Conservation (phyloP, 2,113 vertebrate species). For the Ptyas mucosa region DNA sequence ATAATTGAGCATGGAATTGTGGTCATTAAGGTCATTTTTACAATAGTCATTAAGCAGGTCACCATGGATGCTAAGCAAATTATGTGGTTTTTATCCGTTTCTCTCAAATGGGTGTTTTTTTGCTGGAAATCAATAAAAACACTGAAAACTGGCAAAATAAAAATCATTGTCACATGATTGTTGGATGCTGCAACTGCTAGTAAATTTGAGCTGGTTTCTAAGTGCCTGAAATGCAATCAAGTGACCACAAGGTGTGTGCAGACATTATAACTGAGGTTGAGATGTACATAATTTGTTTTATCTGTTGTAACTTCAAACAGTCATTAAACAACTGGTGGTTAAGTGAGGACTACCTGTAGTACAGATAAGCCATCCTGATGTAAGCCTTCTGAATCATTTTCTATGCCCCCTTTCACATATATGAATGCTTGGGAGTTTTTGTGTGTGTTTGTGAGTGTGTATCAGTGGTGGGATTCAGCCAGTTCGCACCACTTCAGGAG, state of each 20-base stretch:
- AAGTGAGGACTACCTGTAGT: not conserved
- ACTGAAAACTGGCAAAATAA: not conserved
- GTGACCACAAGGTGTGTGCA: not conserved
- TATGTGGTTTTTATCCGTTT: not conserved
- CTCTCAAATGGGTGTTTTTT: not conserved
- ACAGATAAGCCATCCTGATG: not conserved
- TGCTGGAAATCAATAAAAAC: not conserved
- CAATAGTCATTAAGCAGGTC: not conserved
- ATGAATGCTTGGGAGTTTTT: not conserved
- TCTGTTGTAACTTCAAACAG: not conserved
- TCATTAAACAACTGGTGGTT: not conserved
- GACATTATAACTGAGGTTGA: not conserved
- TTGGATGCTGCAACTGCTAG: not conserved
- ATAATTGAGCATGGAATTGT: not conserved
- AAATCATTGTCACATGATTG: not conserved
- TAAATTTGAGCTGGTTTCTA: not conserved
- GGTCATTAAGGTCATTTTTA: not conserved
- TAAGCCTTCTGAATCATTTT: not conserved
- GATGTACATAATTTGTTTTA: not conserved
- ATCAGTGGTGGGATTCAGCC: too few relatives aligned
- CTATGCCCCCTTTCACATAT: not conserved
- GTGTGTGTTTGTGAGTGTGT: not conserved
- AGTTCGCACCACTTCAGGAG: too few relatives aligned
- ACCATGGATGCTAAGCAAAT: not conserved
- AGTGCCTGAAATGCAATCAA: not conserved